phyloP scores from a whole-genome alignment of 2,888 invertebrate species.

The Leptopilina drosophilae region DNA sequence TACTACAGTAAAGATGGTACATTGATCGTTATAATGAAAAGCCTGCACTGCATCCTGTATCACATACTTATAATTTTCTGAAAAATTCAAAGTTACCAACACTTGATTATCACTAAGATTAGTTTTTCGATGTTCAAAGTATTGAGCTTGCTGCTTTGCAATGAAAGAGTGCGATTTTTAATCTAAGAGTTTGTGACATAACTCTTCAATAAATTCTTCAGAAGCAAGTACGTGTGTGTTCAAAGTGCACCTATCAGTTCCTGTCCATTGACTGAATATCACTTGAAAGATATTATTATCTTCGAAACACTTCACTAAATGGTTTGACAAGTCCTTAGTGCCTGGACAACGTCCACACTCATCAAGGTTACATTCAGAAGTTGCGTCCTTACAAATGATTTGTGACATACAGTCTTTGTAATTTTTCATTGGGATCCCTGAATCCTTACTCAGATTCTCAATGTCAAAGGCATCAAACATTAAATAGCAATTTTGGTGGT shows the following conservation, averaged over 20 bases:
- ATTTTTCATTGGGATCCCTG: no score
- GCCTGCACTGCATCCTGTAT: neutral
- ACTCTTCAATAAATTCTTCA: neutral
- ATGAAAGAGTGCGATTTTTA: neutral
- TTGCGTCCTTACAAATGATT: no score
- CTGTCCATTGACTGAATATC: no score
- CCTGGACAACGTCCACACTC: no score
- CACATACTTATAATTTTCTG: neutral
- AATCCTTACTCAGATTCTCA: no score
- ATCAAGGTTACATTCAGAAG: no score
- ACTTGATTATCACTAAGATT: neutral
- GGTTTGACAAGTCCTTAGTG: no score
- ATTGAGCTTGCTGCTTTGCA: neutral
- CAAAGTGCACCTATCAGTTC: neutral
- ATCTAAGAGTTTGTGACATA: neutral
- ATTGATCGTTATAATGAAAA: neutral
- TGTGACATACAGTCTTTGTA: no score
- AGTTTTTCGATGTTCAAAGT: neutral
- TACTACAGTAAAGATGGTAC: neutral
- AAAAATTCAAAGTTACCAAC: neutral
- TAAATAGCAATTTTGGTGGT: no score
- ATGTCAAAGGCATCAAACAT: no score
- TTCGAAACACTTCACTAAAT: no score
- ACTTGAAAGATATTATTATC: no score
- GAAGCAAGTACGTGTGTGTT: neutral